phyloP scores from a whole-genome alignment of 2,888 invertebrate species.

The Cantharis rustica region DNA sequence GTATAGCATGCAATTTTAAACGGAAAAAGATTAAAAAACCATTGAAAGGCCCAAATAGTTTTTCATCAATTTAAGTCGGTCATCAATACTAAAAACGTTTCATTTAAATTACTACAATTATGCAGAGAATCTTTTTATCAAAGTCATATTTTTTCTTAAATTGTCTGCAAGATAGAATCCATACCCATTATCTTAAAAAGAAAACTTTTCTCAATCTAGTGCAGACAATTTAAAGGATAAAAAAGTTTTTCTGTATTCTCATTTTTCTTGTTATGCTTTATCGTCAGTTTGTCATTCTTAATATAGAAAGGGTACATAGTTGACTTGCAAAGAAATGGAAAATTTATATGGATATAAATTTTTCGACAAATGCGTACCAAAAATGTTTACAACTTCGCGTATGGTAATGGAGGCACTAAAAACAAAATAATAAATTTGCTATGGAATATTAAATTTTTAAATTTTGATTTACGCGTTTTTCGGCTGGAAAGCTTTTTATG shows the following conservation, averaged over 20 bases:
- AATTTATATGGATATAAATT: constrained; percentile 1
- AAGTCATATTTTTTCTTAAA: not conserved
- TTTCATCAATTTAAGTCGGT: not conserved
- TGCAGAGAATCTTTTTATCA: not conserved
- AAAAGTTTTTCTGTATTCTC: constrained; percentile 1
- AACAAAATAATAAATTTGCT: not conserved
- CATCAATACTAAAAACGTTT: not conserved
- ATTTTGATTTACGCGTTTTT: not conserved
- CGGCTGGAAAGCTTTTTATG: not conserved
- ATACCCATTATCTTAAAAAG: constrained; percentile 8
- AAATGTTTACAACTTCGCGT: not conserved
- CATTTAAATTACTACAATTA: not conserved
- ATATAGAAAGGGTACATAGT: constrained; percentile 11
- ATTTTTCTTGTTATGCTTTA: constrained; percentile 17
- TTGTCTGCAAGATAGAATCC: not conserved
- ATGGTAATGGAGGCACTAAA: not conserved
- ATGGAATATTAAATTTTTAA: not conserved
- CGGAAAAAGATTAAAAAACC: not conserved
- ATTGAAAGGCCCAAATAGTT: not conserved
- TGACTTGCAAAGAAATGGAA: not conserved
- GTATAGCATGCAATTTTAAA: not conserved
- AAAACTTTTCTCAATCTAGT: constrained; percentile 3
- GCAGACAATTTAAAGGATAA: not conserved
- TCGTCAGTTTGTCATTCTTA: constrained; percentile 11
- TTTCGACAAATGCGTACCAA: not conserved